These are phyloP conservation scores for Clunio marinus DNA, from an alignment of 2,888 invertebrate species.

Conservation along the genomic window DNA sequence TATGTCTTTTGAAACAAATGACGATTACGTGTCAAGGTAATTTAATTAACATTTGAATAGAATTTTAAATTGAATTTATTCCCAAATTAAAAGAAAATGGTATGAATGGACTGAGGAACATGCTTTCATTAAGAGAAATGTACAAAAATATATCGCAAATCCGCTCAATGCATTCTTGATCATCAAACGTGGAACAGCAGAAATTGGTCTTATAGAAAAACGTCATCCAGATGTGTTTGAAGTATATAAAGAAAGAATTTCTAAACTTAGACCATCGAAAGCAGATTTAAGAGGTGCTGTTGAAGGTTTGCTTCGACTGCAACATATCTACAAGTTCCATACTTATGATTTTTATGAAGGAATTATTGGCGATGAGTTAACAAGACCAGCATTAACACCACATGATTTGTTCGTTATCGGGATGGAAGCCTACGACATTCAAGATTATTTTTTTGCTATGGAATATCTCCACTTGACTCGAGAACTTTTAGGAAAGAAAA, in stretches of 20 bases:
- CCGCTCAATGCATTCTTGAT: too few relatives aligned
- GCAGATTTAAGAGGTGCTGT: neutral
- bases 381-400: neutral
- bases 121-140: too few relatives aligned
- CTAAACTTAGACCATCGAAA: neutral
- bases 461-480: neutral
- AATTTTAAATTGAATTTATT: too few relatives aligned
- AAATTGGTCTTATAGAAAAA: neutral
- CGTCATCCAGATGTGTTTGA: neutral
- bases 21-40: too few relatives aligned
- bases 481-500: too few relatives aligned
- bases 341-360: neutral
- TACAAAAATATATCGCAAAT: too few relatives aligned
- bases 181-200: neutral
- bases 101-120: neutral
- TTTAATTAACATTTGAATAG: neutral
- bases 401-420: neutral
- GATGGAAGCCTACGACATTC: neutral
- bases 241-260: neutral
- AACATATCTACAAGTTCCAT: neutral
- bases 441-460: neutral
- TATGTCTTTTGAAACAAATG: neutral
- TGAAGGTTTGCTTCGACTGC: neutral
- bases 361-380: neutral
- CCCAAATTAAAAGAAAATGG: too few relatives aligned